Evolutionary conservation across 2,113 vertebrate genomes (phyloP), one percentile per base, ranked within the genome.

Genomic region (Nestor notabilis): DNA sequence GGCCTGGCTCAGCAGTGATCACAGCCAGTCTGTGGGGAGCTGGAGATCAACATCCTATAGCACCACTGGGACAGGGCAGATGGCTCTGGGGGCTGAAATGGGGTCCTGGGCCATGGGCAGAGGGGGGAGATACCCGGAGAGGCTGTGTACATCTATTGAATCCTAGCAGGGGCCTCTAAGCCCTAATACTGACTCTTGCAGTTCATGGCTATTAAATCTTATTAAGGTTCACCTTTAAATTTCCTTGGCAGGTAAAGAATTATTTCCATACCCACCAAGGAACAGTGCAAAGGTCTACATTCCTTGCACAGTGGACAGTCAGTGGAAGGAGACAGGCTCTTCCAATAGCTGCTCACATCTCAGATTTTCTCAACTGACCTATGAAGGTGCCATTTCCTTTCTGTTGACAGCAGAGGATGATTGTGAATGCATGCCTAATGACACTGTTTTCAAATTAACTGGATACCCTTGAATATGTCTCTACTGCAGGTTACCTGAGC

Each of bases 1-100:
- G 8, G 11, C 9, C 74, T 82, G 44, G 3, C 17, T 58, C 47
- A 31, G 4, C 9, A 71, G 10, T 23, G 5, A 3, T 17, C 5
- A 15, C 7, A 13, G 10, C 31, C 41, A 63, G 50, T n/a, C n/a
- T 68, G 16, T 15, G 13, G 13, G 28, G 24, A 66, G 5, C 25
- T 55, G 44, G 76, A 72, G 14, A 43, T 3, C 41, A 20, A 7
- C 0, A 8, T 49, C 44, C 16, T 81, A 12, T 37, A 33, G 2
- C 0, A 2, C 17, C 37, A 46, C 29, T 47, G 39, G 15, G 53
- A 27, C 7, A 69, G 11, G 18, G 6, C 5, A 75, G 52, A 25
- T 1, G 3, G 24, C 1, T 2, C 13, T 2, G 7, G 4, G 3
- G 20, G 13, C 19, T 95, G 33, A 29, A 43, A 14, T 3, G 11